A percentile compares a stretch with the other conserved stretches of the same genome.
Conservation (phyloP, 2,888 invertebrate species). For the Steinernema hermaphroditum region DNA sequence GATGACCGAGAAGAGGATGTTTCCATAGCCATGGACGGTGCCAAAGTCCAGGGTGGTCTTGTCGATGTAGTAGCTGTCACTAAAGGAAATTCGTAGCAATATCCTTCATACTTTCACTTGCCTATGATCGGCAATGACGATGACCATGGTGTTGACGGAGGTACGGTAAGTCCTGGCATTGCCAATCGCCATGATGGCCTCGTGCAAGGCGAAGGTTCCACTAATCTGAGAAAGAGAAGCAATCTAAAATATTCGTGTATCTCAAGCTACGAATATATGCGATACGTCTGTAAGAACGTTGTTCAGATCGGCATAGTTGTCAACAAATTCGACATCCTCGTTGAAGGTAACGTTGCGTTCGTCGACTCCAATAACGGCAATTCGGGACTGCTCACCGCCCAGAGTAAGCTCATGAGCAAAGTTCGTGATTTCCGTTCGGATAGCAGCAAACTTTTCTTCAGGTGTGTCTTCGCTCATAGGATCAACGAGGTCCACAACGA, state of each 20-base stretch:
- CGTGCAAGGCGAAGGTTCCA: no score
- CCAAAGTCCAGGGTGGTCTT: not conserved
- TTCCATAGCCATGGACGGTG: not conserved
- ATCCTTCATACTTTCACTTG: not conserved
- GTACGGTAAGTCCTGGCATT: not conserved
- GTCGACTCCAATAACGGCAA: not conserved
- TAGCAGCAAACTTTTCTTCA: not conserved
- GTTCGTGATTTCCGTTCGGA: not conserved
- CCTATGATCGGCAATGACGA: slow-evolving; percentile 17
- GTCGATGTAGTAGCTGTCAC: not conserved
- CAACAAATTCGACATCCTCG: not conserved
- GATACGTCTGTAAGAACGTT: not conserved
- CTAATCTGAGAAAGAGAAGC: no score
- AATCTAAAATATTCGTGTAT: no score
- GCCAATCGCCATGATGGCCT: no score
- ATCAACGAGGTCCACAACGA: not conserved
- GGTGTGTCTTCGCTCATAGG: not conserved
- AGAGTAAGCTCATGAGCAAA: not conserved
- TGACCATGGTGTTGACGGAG: not conserved
- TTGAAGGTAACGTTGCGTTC: not conserved
- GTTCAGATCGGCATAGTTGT: not conserved
- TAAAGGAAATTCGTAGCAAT: not conserved
- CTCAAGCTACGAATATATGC: no score
- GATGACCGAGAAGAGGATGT: not conserved
- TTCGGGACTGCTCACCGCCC: not conserved